phyloP scores from a whole-genome alignment of 2,797 vertebrate genomes.

The Oreortyx pictus region DNA sequence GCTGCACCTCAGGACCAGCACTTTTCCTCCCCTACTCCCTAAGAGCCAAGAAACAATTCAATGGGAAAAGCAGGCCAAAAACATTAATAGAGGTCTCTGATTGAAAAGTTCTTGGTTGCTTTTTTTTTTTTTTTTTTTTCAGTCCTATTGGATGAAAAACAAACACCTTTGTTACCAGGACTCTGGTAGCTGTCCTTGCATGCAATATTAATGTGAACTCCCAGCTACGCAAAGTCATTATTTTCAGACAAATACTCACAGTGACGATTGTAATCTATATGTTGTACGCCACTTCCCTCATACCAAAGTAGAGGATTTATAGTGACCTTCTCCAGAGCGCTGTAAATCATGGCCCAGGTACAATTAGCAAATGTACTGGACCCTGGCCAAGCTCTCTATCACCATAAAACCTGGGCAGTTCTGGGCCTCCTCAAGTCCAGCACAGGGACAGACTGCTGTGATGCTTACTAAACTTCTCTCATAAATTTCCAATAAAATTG shows the following conservation, averaged over 20 bases:
- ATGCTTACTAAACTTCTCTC: not conserved
- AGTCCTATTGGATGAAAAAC: not conserved
- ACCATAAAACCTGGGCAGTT: fast-evolving
- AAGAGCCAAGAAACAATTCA: not conserved
- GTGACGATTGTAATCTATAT: fast-evolving
- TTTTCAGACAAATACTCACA: not conserved
- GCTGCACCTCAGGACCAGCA: not conserved
- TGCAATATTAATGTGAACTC: not conserved
- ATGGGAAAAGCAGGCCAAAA: not conserved
- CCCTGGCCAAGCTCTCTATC: fast-evolving
- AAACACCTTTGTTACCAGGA: not conserved
- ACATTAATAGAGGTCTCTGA: not conserved
- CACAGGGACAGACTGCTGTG: not conserved
- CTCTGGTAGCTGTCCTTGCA: not conserved
- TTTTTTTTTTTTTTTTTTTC: not conserved
- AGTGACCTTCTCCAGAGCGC: fast-evolving
- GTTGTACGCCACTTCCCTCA: fast-evolving
- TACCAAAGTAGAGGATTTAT: fast-evolving
- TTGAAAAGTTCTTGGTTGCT: not conserved
- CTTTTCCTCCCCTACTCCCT: fast-evolving
- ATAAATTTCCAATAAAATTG: not conserved
- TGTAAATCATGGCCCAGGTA: fast-evolving
- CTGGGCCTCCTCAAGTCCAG: fast-evolving
- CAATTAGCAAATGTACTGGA: fast-evolving
- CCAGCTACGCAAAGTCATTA: not conserved